Evolutionary conservation across 2,888 invertebrate species (phyloP).

Genomic region (Hemistola chrysoprasaria): DNA sequence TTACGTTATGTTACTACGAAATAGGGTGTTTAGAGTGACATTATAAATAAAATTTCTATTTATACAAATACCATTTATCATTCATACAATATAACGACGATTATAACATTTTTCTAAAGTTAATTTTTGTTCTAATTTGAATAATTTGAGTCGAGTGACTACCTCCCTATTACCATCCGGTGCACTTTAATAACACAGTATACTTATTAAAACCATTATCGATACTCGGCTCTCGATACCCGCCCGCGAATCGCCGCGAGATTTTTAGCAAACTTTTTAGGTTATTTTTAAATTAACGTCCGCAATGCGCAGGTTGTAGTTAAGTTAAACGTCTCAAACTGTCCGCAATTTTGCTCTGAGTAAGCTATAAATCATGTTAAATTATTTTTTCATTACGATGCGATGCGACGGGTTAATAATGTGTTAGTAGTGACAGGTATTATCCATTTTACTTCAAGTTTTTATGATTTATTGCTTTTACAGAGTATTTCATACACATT

Average conservation of each 20-base stretch:
- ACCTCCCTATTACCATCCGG: conserved; percentile 19
- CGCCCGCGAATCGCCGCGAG: conserved; percentile 40
- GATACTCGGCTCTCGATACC: conserved; percentile 25
- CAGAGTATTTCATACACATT: too few species aligned
- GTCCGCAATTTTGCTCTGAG: conserved; percentile 74
- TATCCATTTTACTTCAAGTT: conserved; percentile 1
- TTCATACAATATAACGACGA: too few species aligned
- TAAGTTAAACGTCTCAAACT: conserved; percentile 79
- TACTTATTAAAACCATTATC: conserved; percentile 60
- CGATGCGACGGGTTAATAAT: conserved; percentile 57
- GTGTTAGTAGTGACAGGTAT: conserved; percentile 57
- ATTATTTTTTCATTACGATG: conserved; percentile 76
- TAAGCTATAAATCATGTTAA: conserved; percentile 79
- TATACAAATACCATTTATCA: too few species aligned
- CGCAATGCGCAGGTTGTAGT: conserved; percentile 64
- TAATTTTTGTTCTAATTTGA: too few species aligned
- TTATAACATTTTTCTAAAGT: too few species aligned
- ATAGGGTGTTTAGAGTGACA: too few species aligned
- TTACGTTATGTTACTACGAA: too few species aligned
- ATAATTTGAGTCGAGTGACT: too few species aligned
- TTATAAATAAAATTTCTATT: too few species aligned
- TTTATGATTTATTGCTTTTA: background rate
- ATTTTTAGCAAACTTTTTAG: conserved; percentile 46
- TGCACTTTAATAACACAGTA: conserved; percentile 30
- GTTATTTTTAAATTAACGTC: conserved; percentile 55